Percentiles rank a stretch among this genome's conserved stretches.
These are phyloP conservation scores for Limulus polyphemus DNA, from an alignment of 2,888 invertebrate genomes.

Conservation along the genomic window DNA sequence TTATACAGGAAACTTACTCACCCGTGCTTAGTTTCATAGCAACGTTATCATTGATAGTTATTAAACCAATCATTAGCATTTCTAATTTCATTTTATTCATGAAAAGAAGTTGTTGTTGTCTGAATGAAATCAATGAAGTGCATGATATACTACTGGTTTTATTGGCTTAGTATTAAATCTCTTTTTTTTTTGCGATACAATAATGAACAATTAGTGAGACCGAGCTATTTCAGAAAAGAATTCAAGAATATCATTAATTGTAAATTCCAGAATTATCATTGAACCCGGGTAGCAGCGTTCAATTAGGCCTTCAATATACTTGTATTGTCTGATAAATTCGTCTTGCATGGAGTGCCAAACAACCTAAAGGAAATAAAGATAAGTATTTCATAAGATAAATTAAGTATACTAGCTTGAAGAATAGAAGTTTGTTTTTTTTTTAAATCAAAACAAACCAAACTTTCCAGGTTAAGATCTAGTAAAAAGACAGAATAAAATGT, in stretches of 20 bases:
- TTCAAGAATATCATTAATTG: conserved; percentile 84
- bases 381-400: not conserved
- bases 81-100: too few relatives aligned
- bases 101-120: too few relatives aligned
- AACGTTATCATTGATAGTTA: too few relatives aligned
- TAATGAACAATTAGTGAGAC: conserved; percentile 52
- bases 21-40: too few relatives aligned
- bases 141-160: too few relatives aligned
- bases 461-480: too few relatives aligned
- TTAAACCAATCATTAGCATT: too few relatives aligned
- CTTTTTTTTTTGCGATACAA: not conserved
- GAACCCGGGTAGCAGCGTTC: conserved; percentile 93
- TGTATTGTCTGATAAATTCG: conserved; percentile 94
- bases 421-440: not conserved
- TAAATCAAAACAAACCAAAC: too few relatives aligned
- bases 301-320: conserved; percentile 79
- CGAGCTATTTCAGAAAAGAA: conserved; percentile 97
- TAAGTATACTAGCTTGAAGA: conserved; percentile 1
- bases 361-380: conserved; percentile 48
- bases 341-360: conserved; percentile 99
- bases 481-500: too few relatives aligned
- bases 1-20: too few relatives aligned
- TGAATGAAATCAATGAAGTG: too few relatives aligned
- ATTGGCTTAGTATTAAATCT: too few relatives aligned
- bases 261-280: conserved; percentile 83